A percentile compares a stretch with the other conserved stretches of the same genome.
phyloP scores from a whole-genome alignment of 2,113 vertebrate genomes.

The Oxyruncus cristatus region DNA sequence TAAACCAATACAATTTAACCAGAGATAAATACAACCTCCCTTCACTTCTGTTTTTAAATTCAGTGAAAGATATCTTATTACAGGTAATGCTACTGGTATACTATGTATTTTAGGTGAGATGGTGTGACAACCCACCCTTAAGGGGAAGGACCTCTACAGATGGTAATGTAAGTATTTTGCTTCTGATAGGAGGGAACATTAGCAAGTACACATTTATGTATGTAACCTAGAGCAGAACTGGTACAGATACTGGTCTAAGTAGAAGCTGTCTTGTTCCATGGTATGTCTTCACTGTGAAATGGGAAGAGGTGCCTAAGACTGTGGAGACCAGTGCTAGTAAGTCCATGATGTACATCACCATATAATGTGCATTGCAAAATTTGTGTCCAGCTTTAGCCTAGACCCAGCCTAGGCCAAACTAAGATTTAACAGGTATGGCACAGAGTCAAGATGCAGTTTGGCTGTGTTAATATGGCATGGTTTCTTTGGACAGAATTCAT shows the following conservation, averaged over 20 bases:
- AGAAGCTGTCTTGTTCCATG: neutral
- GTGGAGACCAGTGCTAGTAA: neutral
- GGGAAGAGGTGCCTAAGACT: neutral
- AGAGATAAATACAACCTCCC: neutral
- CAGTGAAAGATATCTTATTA: neutral
- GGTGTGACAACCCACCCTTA: neutral
- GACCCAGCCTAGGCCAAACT: neutral
- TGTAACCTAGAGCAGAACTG: neutral
- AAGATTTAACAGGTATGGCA: neutral
- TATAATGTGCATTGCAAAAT: neutral
- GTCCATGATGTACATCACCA: rapidly evolving
- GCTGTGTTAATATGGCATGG: neutral
- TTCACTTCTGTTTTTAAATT: neutral
- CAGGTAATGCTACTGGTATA: neutral
- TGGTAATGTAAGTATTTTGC: neutral
- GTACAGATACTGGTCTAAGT: neutral
- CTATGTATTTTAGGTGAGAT: neutral
- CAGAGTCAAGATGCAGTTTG: neutral
- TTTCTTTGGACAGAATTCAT: neutral
- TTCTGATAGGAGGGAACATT: neutral
- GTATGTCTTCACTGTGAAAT: neutral
- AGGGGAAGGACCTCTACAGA: neutral
- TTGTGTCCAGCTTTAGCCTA: neutral
- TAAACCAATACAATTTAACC: neutral
- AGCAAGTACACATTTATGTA: neutral